These are phyloP conservation scores for Gouania willdenowi DNA, from an alignment of 2,797 vertebrate genomes.

Conservation along the genomic window DNA sequence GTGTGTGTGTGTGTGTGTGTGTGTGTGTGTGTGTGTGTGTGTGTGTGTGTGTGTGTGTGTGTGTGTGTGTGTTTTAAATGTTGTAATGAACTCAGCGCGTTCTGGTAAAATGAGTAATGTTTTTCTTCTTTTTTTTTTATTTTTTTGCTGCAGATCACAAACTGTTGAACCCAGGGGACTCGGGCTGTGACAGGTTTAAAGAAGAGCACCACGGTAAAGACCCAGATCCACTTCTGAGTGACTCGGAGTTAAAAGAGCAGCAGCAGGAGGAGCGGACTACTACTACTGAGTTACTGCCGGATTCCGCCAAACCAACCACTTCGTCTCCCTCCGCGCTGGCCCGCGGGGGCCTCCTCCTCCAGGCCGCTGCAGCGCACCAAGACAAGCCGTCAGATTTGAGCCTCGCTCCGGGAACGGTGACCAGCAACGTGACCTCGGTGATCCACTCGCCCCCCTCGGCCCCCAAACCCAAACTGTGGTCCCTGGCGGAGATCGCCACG, in stretches of 20 bases:
- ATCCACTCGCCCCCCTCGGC: conserved; percentile 87
- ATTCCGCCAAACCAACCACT: conserved; percentile 73
- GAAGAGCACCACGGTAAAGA: conserved; percentile 77
- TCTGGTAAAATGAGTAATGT: too few species aligned
- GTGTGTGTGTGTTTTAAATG: too few species aligned
- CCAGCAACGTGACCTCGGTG: conserved; percentile 84
- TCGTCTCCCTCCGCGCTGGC: conserved; percentile 75
- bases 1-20: too few species aligned
- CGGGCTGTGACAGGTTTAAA: conserved; percentile 78
- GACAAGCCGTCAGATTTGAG: conserved; percentile 73
- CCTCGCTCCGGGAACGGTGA: conserved; percentile 58
- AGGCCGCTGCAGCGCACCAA: conserved; percentile 64
- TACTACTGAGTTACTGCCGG: conserved; percentile 72
- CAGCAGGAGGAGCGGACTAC: conserved; percentile 82
- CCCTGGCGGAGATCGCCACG: conserved; percentile 94
- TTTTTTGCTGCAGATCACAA: conserved; percentile 71
- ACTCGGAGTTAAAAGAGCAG: conserved; percentile 89
- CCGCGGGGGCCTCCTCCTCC: conserved; percentile 69
- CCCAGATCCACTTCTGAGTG: conserved; percentile 81
- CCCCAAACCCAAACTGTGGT: conserved; percentile 96
- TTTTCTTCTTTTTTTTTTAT: background rate
- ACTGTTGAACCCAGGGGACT: conserved; percentile 74
- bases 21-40: too few species aligned
- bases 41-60: too few species aligned
- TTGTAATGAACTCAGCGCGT: too few species aligned